Conservation (phyloP, 2,113 vertebrate species). For the Loxodonta africana region DNA sequence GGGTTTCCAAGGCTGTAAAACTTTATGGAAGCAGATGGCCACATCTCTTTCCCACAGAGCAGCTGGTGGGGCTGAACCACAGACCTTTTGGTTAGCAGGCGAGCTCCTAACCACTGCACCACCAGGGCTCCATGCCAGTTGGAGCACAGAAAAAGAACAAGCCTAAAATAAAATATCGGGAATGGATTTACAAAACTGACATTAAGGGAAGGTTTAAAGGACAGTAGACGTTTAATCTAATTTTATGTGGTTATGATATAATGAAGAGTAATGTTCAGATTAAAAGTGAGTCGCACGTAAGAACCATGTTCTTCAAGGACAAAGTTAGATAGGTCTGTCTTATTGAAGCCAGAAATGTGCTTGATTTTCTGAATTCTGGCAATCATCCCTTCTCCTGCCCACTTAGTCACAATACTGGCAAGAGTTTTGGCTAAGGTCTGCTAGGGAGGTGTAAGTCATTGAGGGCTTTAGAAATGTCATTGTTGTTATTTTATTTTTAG, state of each 20-base stretch:
- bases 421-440: neutral
- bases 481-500: slow-evolving; percentile 30
- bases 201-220: neutral
- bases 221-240: neutral
- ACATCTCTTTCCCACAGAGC: no score
- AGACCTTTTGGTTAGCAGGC: no score
- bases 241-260: neutral
- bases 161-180: slow-evolving; percentile 21
- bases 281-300: neutral
- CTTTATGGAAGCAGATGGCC: no score
- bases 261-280: neutral
- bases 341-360: neutral
- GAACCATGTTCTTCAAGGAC: neutral
- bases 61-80: no score
- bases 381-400: neutral
- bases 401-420: neutral
- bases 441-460: neutral
- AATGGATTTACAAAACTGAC: neutral
- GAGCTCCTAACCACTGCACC: no score
- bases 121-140: no score
- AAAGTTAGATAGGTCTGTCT: neutral
- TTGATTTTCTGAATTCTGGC: slow-evolving; percentile 2
- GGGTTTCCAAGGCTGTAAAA: no score
- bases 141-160: neutral
- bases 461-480: neutral